A percentile compares a stretch with the other conserved stretches of the same genome.
These are phyloP conservation scores for Phylloscopus trochiloides DNA, from an alignment of 2,113 vertebrate genomes.

Conservation along the genomic window DNA sequence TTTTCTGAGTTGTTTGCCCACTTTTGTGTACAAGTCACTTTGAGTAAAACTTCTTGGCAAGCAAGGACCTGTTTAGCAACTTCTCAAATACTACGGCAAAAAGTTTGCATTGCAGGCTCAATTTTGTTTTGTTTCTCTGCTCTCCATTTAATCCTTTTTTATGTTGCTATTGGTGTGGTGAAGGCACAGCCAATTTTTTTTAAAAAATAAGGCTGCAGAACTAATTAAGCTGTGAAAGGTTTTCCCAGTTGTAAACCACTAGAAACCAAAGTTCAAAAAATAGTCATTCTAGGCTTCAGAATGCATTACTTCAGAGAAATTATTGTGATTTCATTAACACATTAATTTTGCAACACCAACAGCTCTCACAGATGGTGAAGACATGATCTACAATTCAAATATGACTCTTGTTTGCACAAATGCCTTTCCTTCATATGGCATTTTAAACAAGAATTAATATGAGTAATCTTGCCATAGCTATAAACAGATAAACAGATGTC, in stretches of 20 bases:
- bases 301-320: conserved; percentile 84
- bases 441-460: conserved; percentile 87
- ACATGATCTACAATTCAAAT: conserved; percentile 89
- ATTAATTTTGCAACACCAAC: conserved; percentile 88
- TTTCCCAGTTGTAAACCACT: conserved; percentile 79
- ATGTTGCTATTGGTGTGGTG: conserved; percentile 59
- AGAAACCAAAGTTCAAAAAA: conserved; percentile 83
- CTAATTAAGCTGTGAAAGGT: conserved; percentile 81
- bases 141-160: conserved; percentile 34
- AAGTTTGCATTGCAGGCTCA: conserved; percentile 67
- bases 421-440: conserved; percentile 86
- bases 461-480: conserved; percentile 84
- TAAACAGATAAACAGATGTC: conserved; percentile 90
- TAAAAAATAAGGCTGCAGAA: conserved; percentile 71
- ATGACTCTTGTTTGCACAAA: conserved; percentile 87
- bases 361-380: conserved; percentile 86
- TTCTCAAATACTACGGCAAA: conserved; percentile 75
- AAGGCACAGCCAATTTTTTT: conserved; percentile 71
- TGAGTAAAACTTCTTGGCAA: conserved; percentile 77
- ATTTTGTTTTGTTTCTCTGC: conserved; percentile 44
- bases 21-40: conserved; percentile 71
- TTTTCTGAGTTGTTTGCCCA: conserved; percentile 73
- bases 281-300: conserved; percentile 78
- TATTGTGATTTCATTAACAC: conserved; percentile 90
- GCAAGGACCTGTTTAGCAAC: conserved; percentile 72